Conservation (phyloP, 2,888 invertebrate genomes). For the Limnephilus rhombicus region DNA sequence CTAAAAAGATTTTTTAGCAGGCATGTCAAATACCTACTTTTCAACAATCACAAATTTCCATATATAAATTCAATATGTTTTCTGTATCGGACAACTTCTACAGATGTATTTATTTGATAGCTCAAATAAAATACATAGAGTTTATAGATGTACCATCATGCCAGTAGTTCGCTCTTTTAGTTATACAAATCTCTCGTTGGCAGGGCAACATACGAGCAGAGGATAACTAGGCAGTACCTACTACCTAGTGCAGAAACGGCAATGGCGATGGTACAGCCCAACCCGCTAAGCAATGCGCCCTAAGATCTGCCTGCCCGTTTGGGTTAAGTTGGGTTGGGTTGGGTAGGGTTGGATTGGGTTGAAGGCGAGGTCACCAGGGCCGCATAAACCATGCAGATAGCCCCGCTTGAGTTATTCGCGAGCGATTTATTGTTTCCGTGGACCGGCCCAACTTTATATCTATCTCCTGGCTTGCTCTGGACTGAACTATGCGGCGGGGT, state of each 20-base stretch:
- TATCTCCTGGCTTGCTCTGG: background rate
- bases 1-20: too few species aligned
- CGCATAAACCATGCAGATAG: slow-evolving; percentile 65
- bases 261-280: background rate
- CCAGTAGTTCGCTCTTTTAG: background rate
- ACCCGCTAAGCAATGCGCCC: slow-evolving; percentile 6
- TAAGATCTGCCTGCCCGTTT: slow-evolving; percentile 28
- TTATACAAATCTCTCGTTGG: background rate
- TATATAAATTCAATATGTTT: background rate
- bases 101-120: background rate
- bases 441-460: slow-evolving; percentile 41
- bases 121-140: background rate
- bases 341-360: slow-evolving; percentile 2
- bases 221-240: background rate
- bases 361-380: slow-evolving; percentile 39
- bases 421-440: slow-evolving; percentile 63
- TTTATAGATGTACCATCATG: background rate
- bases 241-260: background rate
- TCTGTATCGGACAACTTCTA: background rate
- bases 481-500: background rate
- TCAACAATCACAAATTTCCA: background rate
- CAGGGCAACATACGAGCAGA: background rate
- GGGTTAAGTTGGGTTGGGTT: background rate
- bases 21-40: background rate
- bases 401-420: slow-evolving; percentile 60